A percentile compares a stretch with the other conserved stretches of the same genome.
phyloP scores from a whole-genome alignment of 2,888 invertebrate species.

The Melanostoma scalare region DNA sequence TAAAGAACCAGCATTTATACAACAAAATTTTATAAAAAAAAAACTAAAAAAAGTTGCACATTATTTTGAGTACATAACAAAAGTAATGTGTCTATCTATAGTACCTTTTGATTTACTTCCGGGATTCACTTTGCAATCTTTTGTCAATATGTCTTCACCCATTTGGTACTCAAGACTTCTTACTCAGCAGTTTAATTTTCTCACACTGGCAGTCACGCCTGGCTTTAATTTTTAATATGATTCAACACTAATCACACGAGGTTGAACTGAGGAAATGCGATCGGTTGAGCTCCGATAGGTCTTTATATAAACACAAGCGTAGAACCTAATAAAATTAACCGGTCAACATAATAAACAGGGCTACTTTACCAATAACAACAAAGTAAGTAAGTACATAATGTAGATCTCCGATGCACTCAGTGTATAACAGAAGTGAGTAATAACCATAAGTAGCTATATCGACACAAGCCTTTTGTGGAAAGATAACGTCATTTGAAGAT shows the following conservation, averaged over 20 bases:
- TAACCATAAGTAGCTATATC: constrained; percentile 3
- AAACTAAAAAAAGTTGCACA: neutral
- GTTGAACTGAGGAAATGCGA: constrained; percentile 2
- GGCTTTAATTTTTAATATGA: neutral
- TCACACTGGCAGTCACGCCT: neutral
- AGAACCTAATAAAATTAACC: neutral
- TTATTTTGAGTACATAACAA: constrained; percentile 3
- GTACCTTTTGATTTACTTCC: constrained; percentile 24
- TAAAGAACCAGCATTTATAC: neutral
- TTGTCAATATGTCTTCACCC: constrained; percentile 56
- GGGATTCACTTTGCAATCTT: constrained; percentile 40
- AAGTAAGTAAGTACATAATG: neutral
- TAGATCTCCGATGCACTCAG: neutral
- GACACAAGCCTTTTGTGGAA: constrained; percentile 14
- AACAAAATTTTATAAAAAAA: no score
- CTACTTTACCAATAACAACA: neutral
- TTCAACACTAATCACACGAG: neutral
- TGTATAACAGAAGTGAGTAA: neutral
- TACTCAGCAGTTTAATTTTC: neutral
- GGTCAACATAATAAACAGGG: constrained; percentile 13
- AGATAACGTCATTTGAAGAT: constrained; percentile 30
- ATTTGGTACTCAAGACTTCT: constrained; percentile 14
- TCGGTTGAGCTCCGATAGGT: neutral
- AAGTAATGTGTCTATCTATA: neutral
- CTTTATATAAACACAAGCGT: constrained; percentile 7